Conservation (phyloP, 2,888 invertebrate genomes). For the Lacanobia oleracea region DNA sequence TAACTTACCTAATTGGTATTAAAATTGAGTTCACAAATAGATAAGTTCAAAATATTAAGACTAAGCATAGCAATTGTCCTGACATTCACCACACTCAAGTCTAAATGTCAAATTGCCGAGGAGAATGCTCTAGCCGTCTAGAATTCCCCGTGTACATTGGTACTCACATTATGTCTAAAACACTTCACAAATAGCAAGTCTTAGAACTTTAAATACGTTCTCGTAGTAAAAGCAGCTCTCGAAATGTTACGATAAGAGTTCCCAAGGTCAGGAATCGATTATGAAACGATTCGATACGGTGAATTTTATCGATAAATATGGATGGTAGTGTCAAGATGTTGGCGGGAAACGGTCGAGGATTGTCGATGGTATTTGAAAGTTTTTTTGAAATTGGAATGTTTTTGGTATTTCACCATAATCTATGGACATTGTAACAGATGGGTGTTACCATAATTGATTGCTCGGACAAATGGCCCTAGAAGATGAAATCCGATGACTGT, state of each 20-base stretch:
- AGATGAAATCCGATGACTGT: too few species aligned
- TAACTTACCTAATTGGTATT: too few species aligned
- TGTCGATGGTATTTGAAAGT: background rate
- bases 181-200: conserved; percentile 18
- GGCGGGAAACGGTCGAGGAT: conserved; percentile 1
- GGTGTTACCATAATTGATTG: background rate
- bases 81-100: conserved; percentile 42
- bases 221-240: conserved; percentile 54
- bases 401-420: background rate
- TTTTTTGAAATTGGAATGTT: conserved; percentile 20
- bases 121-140: conserved; percentile 41
- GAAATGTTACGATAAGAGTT: conserved; percentile 54
- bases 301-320: conserved; percentile 46
- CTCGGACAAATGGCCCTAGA: too few species aligned
- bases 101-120: conserved; percentile 46
- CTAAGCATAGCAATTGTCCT: background rate
- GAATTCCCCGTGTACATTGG: background rate
- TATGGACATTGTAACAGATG: background rate
- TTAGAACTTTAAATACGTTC: conserved; percentile 7
- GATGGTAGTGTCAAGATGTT: conserved; percentile 20
- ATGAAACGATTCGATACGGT: conserved; percentile 57
- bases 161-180: conserved; percentile 11
- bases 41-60: background rate
- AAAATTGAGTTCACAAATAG: too few species aligned
- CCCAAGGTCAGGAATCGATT: conserved; percentile 62